Conservation (phyloP, 2,113 vertebrate genomes). For the Isichthys henryi region DNA sequence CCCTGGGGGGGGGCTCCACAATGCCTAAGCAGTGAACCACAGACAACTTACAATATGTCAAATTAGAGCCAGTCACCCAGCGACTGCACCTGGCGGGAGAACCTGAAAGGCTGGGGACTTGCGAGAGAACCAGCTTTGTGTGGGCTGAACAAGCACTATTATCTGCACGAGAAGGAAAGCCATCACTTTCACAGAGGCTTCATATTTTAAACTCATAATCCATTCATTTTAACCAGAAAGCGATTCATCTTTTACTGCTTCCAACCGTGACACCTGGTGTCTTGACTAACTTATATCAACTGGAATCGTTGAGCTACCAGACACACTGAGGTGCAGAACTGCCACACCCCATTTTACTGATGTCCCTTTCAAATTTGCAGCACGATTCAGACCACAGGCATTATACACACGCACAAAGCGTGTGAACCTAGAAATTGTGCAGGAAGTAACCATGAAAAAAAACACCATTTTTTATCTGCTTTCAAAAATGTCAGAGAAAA, state of each 20-base stretch:
- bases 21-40: constrained; percentile 33
- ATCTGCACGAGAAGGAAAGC: background rate
- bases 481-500: background rate
- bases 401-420: background rate
- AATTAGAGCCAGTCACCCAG: constrained; percentile 30
- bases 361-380: background rate
- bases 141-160: background rate
- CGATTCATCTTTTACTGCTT: background rate
- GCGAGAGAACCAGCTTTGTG: background rate
- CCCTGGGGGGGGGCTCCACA: background rate
- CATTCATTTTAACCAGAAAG: background rate
- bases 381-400: background rate
- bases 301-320: background rate
- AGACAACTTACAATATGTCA: constrained; percentile 40
- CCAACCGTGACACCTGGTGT: background rate
- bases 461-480: background rate
- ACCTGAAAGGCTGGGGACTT: background rate
- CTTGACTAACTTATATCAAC: background rate
- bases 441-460: background rate
- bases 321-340: background rate
- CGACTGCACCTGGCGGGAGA: constrained; percentile 35
- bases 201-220: background rate
- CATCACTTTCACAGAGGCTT: background rate
- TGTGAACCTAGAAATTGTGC: background rate
- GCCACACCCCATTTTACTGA: background rate